Percentiles rank a stretch among this genome's conserved stretches.
phyloP scores from a whole-genome alignment of 2,888 invertebrate genomes.

The Oxytorus armatus region DNA sequence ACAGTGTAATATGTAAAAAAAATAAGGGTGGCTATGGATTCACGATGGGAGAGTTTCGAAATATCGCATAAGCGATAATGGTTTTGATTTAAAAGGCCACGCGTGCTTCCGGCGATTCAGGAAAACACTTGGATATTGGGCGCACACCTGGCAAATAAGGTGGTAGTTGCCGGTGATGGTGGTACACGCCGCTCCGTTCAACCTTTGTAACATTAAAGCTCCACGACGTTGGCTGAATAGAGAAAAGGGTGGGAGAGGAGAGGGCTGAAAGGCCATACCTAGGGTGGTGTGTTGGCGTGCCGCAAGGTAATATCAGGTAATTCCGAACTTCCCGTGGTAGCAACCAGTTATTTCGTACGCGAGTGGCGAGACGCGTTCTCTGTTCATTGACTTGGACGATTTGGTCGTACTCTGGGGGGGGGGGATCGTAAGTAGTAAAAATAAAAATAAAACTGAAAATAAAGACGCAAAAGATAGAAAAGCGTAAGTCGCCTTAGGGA shows the following conservation, averaged over 20 bases:
- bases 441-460: too few relatives aligned
- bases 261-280: conserved; percentile 25
- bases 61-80: conserved; percentile 81
- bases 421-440: conserved; percentile 17
- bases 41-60: conserved; percentile 63
- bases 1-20: too few relatives aligned
- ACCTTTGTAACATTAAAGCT: conserved; percentile 49
- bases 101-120: conserved; percentile 76
- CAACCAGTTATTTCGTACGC: conserved; percentile 64
- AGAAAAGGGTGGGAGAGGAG: background rate
- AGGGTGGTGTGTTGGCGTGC: conserved; percentile 75
- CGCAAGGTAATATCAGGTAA: conserved; percentile 78
- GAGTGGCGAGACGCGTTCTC: conserved; percentile 42
- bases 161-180: conserved; percentile 49
- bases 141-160: conserved; percentile 74
- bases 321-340: conserved; percentile 76
- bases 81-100: conserved; percentile 79
- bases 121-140: conserved; percentile 79
- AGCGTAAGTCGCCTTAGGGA: too few relatives aligned
- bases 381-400: conserved; percentile 45
- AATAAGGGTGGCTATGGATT: conserved; percentile 45
- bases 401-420: conserved; percentile 57
- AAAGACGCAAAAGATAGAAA: conserved; percentile 1
- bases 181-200: conserved; percentile 54
- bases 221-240: conserved; percentile 44